Base-by-base conservation (phyloP, 1,140 invertebrate species). In the Leptopilina boulardi region DNA sequence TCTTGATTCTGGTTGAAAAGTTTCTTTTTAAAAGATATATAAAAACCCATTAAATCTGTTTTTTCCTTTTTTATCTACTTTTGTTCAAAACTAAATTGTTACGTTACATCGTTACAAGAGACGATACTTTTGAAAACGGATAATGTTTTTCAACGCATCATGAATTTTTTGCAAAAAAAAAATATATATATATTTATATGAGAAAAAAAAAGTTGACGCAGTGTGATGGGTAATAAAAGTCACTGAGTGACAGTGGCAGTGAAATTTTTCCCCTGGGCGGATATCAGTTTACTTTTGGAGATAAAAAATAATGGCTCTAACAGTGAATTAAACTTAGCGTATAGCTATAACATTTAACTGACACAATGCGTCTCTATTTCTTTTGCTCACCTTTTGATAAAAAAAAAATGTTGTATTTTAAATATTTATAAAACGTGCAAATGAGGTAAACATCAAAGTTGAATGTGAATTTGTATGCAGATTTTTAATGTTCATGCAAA, bases 271-370 rank as follows among this genome's bases (percentile, higher is more conserved):
- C 47, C 47, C 42, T 47, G 15, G 2, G 47, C 3, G 47, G 4
- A 42, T n/a, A 51, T 51, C 47, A 18, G 15, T 51, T 51, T 51
- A 51, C 47, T 51, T 51, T 51, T 51, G 44, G 15, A 47, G 44
- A n/a, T 47, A 47, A 47, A 47, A 34, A 34, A n/a, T n/a, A 42
- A 13, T 11, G 13, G 41, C 15, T 47, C n/a, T n/a, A 47, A 47
- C 44, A 15, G 13, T 47, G 44, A 47, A 47, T 47, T 47, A 47
- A 47, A 47, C 15, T 47, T 47, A 2, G 4, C 44, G 4, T n/a
- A 15, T 11, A 47, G 3, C 23, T 19, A 34, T 77, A 77, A 77
- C 74, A 47, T 13, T 15, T 15, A 47, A 47, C 44, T 47, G 15
- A n/a, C 44, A 47, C n/a, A 47, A 47, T 47, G 6, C 6, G 44